Evolutionary conservation across 2,113 vertebrate species (phyloP).

Genomic region (Natator depressus): DNA sequence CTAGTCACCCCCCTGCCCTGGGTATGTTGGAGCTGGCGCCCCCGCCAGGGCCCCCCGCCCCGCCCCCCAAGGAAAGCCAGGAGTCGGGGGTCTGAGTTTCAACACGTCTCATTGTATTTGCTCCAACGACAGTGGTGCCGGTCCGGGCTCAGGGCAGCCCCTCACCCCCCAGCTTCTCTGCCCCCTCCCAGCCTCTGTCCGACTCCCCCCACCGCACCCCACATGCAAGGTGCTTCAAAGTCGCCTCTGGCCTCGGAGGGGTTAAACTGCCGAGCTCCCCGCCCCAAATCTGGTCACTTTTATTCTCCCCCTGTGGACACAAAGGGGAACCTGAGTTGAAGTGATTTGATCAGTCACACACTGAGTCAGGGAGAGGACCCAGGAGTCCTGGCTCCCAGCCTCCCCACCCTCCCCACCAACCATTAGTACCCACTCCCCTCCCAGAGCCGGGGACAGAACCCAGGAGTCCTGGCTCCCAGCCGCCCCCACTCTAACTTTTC

Average conservation of each 20-base stretch:
- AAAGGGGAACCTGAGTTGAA: slow-evolving; percentile 28
- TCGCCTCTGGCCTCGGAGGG: background rate
- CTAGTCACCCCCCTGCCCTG: too few relatives aligned
- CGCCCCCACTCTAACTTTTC: too few relatives aligned
- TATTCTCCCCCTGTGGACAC: background rate
- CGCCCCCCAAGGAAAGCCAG: background rate
- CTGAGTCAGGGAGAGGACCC: background rate
- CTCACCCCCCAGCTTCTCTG: background rate
- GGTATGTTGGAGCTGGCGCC: too few relatives aligned
- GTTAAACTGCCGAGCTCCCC: background rate
- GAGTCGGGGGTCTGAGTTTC: background rate
- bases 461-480: too few relatives aligned
- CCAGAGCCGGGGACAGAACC: too few relatives aligned
- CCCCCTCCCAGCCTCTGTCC: background rate
- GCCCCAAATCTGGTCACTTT: too few relatives aligned
- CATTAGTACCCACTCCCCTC: too few relatives aligned
- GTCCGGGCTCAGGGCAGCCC: background rate
- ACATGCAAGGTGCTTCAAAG: too few relatives aligned
- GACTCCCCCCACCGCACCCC: background rate
- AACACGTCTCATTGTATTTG: background rate
- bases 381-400: background rate
- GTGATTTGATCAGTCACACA: background rate
- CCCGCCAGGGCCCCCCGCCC: too few relatives aligned
- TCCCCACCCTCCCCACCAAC: background rate
- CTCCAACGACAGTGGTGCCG: background rate